phyloP scores from a whole-genome alignment of 37 sponge, comb jelly and placozoan species.

The Spongilla lacustris region DNA sequence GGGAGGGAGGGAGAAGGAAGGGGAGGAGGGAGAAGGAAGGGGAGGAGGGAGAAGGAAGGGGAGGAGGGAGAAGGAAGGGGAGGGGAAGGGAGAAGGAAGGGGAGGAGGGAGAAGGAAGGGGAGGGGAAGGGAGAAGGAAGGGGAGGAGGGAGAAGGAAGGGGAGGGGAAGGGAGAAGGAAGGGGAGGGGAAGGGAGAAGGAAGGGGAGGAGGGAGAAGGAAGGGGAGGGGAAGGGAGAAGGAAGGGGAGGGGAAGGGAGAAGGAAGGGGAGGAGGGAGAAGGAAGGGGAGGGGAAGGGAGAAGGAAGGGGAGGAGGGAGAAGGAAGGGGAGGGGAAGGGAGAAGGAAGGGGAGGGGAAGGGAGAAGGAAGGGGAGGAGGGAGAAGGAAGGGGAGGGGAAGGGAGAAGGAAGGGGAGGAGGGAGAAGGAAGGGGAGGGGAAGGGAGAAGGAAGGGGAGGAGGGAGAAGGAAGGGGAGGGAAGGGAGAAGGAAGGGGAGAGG shows the following conservation, averaged over 20 bases:
- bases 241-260: neutral
- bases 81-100: neutral
- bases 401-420: constrained; percentile 2
- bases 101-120: no score
- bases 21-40: neutral
- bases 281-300: neutral
- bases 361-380: neutral
- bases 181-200: neutral
- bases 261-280: neutral
- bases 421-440: neutral
- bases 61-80: neutral
- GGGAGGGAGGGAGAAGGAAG: neutral
- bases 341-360: neutral
- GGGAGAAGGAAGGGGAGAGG: neutral
- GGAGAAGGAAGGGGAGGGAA: neutral
- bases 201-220: neutral
- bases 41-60: neutral
- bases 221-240: neutral
- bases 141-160: neutral
- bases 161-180: neutral
- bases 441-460: neutral
- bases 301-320: no score
- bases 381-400: neutral
- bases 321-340: neutral
- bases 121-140: neutral